Evolutionary conservation across 1,140 invertebrate genomes (phyloP).

Genomic region (Tetranychus cinnabarinus): DNA sequence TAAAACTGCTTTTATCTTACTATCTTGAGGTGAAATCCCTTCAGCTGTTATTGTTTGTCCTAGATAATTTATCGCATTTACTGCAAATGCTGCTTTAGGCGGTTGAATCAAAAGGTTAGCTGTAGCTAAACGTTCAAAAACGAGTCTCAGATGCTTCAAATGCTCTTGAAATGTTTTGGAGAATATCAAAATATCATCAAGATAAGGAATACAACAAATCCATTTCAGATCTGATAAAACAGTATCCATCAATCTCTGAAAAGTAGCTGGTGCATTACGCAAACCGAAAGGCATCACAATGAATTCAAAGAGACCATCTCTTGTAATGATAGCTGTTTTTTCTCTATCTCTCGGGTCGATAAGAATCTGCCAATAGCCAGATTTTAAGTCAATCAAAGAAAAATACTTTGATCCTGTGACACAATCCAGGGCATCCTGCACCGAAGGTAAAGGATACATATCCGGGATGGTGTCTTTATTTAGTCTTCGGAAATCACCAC

Average conservation of each 20-base stretch:
- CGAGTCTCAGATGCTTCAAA: not conserved
- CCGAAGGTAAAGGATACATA: slow-evolving; percentile 25
- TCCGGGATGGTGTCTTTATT: slow-evolving; percentile 23
- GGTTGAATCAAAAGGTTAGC: not conserved
- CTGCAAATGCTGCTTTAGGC: slow-evolving; percentile 9
- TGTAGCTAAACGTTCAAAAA: slow-evolving; percentile 9
- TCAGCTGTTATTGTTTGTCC: slow-evolving; percentile 5
- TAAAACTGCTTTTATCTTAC: slow-evolving; percentile 4
- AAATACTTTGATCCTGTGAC: slow-evolving; percentile 17
- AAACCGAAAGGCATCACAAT: not conserved
- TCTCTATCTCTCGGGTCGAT: slow-evolving; percentile 13
- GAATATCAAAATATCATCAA: slow-evolving; percentile 16
- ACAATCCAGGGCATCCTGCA: slow-evolving; percentile 21
- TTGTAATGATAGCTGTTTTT: slow-evolving; percentile 8
- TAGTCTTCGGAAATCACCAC: slow-evolving; percentile 24
- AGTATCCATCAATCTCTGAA: slow-evolving; percentile 14
- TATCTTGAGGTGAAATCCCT: not conserved
- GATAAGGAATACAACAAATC: slow-evolving; percentile 8
- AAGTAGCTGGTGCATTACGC: slow-evolving; percentile 8
- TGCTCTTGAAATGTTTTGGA: slow-evolving; percentile 13
- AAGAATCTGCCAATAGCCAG: slow-evolving; percentile 13
- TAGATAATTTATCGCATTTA: slow-evolving; percentile 7
- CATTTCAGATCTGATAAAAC: slow-evolving; percentile 7
- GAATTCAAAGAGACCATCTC: not conserved
- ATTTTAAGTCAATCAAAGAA: not conserved